Percentiles rank a stretch among this genome's conserved stretches.
These are phyloP conservation scores for Hirtodrosophila alboralis DNA, from an alignment of 2,888 invertebrate genomes.

Conservation along the genomic window DNA sequence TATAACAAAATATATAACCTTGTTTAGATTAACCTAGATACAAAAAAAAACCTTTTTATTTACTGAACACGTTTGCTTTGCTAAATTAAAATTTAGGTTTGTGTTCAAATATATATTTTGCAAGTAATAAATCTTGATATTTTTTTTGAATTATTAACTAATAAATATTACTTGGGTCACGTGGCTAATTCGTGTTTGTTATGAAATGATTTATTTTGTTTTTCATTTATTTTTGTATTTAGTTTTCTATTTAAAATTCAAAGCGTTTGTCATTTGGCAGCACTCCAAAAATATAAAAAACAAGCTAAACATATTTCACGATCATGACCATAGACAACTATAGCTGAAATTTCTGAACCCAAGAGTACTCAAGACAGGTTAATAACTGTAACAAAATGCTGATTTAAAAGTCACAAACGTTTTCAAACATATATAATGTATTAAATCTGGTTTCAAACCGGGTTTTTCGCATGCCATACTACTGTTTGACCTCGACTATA, in stretches of 20 bases:
- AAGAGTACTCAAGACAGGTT: not conserved
- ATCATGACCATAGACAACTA: too few species aligned
- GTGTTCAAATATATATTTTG: too few species aligned
- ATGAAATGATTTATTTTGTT: constrained; percentile 28
- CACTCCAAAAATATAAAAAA: constrained; percentile 5
- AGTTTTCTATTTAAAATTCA: constrained; percentile 6
- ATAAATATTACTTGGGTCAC: constrained; percentile 16
- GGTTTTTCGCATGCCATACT: not conserved
- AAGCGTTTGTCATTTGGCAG: constrained; percentile 6
- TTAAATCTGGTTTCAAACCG: constrained; percentile 22
- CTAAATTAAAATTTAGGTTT: too few species aligned
- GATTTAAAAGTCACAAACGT: not conserved
- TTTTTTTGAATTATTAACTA: too few species aligned
- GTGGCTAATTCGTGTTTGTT: constrained; percentile 44
- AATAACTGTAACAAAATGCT: constrained; percentile 1
- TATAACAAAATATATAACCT: too few species aligned
- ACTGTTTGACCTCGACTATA: not conserved
- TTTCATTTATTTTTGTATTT: constrained; percentile 18
- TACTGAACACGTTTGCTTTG: too few species aligned
- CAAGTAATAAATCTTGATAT: too few species aligned
- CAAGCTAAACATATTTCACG: not conserved
- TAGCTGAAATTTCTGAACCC: not conserved
- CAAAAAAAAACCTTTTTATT: too few species aligned
- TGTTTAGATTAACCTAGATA: too few species aligned
- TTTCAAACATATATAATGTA: not conserved